phyloP scores from a whole-genome alignment of 1,140 invertebrate species.

The Cotesia glomerata region DNA sequence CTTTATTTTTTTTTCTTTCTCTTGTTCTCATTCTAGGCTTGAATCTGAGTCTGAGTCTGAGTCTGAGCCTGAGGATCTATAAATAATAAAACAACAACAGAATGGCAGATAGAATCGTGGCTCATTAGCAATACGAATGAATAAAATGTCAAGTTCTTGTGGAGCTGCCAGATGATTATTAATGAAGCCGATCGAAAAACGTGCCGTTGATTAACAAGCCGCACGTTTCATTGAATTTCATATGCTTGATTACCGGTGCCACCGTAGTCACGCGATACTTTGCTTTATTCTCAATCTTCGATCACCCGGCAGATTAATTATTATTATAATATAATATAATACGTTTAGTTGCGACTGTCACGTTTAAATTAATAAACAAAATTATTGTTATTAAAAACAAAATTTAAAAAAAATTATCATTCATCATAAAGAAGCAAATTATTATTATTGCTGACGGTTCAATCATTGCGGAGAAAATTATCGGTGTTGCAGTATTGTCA shows the following conservation, averaged over 20 bases:
- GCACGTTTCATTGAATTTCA: slow-evolving; percentile 5
- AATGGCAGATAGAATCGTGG: neutral
- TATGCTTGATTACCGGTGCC: neutral
- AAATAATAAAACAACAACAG: neutral
- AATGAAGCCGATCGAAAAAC: neutral
- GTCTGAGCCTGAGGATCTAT: neutral
- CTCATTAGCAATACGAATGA: neutral
- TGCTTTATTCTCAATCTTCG: neutral
- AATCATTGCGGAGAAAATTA: no score
- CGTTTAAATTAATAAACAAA: no score
- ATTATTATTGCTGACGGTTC: no score
- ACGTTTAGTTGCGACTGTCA: no score
- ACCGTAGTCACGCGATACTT: neutral
- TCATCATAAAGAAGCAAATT: no score
- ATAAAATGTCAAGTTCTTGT: neutral
- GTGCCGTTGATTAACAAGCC: neutral
- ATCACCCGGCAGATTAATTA: neutral
- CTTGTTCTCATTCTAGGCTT: neutral
- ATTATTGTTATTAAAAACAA: no score
- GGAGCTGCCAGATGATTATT: neutral
- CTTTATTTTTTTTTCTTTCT: no score
- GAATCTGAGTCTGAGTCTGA: neutral
- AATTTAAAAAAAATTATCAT: no score
- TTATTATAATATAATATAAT: no score
- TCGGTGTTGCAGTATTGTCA: no score